These are phyloP conservation scores for Lepeophtheirus nordmannii DNA, from an alignment of 2,888 invertebrate species.

Conservation along the genomic window DNA sequence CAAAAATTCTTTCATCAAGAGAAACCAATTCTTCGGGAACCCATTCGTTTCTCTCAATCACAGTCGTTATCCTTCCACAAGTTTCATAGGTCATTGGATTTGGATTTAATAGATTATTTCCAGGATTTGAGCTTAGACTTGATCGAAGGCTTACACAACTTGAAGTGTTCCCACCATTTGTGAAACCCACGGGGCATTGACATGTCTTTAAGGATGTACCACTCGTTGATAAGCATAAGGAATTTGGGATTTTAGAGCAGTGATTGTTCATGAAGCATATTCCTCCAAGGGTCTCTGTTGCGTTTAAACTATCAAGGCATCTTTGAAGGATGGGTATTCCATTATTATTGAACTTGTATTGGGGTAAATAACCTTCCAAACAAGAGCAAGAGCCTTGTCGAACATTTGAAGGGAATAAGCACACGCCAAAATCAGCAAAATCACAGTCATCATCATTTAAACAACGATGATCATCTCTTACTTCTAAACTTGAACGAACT, in stretches of 20 bases:
- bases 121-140: background rate
- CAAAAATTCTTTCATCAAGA: background rate
- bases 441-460: background rate
- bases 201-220: background rate
- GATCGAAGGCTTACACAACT: background rate
- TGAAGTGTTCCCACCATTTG: background rate
- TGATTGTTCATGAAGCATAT: slow-evolving; percentile 1
- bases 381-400: background rate
- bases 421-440: background rate
- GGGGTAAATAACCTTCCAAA: background rate
- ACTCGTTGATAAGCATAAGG: background rate
- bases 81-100: background rate
- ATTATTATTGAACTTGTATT: background rate
- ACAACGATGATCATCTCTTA: background rate
- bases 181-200: background rate
- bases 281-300: background rate
- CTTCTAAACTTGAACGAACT: background rate
- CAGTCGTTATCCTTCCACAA: background rate
- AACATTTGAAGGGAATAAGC: background rate
- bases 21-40: background rate
- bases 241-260: background rate
- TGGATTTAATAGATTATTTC: background rate
- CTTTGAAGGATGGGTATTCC: background rate
- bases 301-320: background rate
- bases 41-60: slow-evolving; percentile 3